phyloP scores from a whole-genome alignment of 2,113 vertebrate genomes.

The Protobothrops mucrosquamatus region DNA sequence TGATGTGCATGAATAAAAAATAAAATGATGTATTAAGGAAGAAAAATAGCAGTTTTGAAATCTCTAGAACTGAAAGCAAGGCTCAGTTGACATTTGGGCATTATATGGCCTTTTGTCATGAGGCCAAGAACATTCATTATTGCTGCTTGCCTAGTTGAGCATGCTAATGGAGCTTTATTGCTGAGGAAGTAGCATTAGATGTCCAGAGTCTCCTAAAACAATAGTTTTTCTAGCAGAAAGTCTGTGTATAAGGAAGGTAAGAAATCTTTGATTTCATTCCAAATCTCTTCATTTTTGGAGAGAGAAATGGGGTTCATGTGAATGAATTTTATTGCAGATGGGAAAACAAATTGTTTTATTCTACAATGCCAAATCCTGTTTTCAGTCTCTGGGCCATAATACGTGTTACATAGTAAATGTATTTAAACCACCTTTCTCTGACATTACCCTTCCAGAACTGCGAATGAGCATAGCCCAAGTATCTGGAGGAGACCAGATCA shows the following conservation, averaged over 20 bases:
- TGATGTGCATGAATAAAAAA: background rate
- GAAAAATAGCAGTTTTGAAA: background rate
- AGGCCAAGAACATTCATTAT: background rate
- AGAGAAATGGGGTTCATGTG: background rate
- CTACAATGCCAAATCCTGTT: background rate
- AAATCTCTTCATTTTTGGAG: accelerated
- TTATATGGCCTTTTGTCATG: conserved; percentile 1
- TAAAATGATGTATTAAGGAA: background rate
- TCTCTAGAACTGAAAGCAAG: accelerated
- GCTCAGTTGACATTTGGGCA: background rate
- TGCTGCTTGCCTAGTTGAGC: accelerated
- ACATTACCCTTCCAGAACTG: background rate
- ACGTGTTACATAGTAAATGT: background rate
- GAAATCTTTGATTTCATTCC: background rate
- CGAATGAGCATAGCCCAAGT: background rate
- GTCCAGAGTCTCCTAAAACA: background rate
- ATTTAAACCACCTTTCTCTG: background rate
- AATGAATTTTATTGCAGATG: background rate
- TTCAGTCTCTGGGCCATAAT: background rate
- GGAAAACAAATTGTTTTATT: background rate
- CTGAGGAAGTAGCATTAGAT: background rate
- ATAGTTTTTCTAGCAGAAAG: too few species aligned
- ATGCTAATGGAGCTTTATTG: background rate
- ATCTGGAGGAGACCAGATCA: background rate
- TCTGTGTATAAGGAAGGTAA: background rate